Evolutionary conservation across 2,888 invertebrate species (phyloP).

Genomic region (Drosophila niveifrons): DNA sequence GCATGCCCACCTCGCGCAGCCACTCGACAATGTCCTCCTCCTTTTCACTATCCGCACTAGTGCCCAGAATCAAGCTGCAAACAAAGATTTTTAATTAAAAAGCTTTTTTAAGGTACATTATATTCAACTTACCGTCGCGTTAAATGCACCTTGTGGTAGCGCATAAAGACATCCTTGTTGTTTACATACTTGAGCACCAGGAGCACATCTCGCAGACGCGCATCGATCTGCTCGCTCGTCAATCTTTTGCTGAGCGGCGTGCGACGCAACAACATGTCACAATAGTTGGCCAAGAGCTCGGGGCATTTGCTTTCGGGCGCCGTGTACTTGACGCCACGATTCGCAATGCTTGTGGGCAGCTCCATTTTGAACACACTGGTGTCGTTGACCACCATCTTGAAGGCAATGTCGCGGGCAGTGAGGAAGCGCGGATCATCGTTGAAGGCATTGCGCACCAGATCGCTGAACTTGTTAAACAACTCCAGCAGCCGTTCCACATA

Average conservation of each 20-base stretch:
- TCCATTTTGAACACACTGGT: conserved; percentile 94
- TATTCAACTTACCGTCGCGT: conserved; percentile 88
- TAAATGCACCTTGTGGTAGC: conserved; percentile 99
- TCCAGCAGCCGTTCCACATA: conserved; percentile 98
- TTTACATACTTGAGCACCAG: conserved; percentile 99
- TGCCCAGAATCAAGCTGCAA: conserved; percentile 95
- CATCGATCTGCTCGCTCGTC: conserved; percentile 98
- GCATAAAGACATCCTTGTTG: conserved; percentile 99
- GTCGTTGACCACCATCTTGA: conserved; percentile 98
- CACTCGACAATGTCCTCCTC: conserved; percentile 99
- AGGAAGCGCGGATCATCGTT: conserved; percentile 98
- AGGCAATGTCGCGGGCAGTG: conserved; percentile 98
- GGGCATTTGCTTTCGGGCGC: conserved; percentile 99
- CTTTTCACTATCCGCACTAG: conserved; percentile 99
- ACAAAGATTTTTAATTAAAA: background rate
- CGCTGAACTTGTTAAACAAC: conserved; percentile 96
- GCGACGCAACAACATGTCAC: conserved; percentile 98
- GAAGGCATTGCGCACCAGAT: conserved; percentile 96
- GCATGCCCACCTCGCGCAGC: conserved; percentile 99
- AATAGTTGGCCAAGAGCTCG: conserved; percentile 99
- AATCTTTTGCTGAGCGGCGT: conserved; percentile 98
- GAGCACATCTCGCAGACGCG: conserved; percentile 95
- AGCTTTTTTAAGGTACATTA: background rate
- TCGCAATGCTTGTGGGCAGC: conserved; percentile 88
- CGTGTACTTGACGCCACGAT: conserved; percentile 89